phyloP scores from a whole-genome alignment of 53 echinoderm and acorn worm species.

The Mesocentrotus franciscanus region DNA sequence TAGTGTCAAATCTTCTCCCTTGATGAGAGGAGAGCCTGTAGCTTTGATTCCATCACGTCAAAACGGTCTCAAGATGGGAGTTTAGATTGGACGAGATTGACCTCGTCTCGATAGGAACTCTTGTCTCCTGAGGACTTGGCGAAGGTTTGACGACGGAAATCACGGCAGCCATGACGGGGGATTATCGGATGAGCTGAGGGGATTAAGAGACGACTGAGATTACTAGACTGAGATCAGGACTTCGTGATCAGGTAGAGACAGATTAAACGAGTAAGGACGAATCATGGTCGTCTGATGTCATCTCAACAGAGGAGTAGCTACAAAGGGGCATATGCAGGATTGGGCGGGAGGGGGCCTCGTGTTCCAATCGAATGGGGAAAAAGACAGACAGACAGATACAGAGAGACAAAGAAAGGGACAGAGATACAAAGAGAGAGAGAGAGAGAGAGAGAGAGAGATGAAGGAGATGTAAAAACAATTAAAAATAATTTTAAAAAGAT shows the following conservation, averaged over 20 bases:
- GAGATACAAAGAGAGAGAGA: too few species aligned
- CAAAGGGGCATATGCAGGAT: too few species aligned
- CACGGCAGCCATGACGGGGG: neutral
- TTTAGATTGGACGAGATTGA: conserved; percentile 1
- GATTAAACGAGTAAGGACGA: neutral
- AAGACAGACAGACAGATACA: too few species aligned
- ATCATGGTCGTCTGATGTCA: neutral
- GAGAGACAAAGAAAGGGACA: too few species aligned
- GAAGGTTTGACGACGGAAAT: conserved; percentile 17
- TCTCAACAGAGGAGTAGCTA: neutral
- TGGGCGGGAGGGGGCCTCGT: too few species aligned
- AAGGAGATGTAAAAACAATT: too few species aligned
- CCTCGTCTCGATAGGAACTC: neutral
- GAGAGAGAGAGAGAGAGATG: too few species aligned
- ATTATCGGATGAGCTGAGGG: conserved; percentile 4
- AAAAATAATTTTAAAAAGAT: too few species aligned
- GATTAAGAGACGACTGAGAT: conserved; percentile 24
- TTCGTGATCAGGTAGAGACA: neutral
- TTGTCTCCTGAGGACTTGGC: neutral
- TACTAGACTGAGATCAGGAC: conserved; percentile 11
- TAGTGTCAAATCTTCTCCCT: neutral
- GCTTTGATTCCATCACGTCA: neutral
- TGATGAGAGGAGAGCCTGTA: neutral
- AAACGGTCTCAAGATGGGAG: neutral
- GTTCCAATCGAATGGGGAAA: too few species aligned